A percentile compares a stretch with the other conserved stretches of the same genome.
Conservation (phyloP, 2,797 vertebrate species). For the Gallirallus australis region DNA sequence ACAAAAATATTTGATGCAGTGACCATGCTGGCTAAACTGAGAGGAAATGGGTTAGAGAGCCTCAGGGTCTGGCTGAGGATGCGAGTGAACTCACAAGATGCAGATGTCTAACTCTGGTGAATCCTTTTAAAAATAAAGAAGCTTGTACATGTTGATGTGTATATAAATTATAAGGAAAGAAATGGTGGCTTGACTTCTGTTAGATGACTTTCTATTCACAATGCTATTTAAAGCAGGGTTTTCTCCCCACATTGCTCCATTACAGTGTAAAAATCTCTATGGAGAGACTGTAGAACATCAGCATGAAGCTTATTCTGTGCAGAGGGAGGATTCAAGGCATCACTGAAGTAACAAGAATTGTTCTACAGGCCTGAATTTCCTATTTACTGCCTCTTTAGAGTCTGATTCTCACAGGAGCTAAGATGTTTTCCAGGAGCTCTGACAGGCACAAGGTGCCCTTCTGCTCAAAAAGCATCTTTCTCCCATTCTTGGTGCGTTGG, state of each 20-base stretch:
- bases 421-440: not conserved
- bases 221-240: not conserved
- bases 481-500: not conserved
- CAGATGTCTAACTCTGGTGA: rapidly evolving
- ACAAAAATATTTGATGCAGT: not conserved
- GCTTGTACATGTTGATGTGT: not conserved
- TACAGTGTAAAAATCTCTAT: not conserved
- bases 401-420: not conserved
- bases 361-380: not conserved
- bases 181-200: not conserved
- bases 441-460: not conserved
- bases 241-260: not conserved
- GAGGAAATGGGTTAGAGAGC: not conserved
- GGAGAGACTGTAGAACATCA: not conserved
- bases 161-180: not conserved
- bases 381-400: not conserved
- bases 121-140: not conserved
- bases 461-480: not conserved
- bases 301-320: not conserved
- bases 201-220: not conserved
- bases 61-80: not conserved
- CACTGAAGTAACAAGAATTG: not conserved
- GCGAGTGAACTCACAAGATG: not conserved
- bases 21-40: not conserved
- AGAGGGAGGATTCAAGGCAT: not conserved